Conservation (phyloP, 2,797 vertebrate genomes). For the Orientallactaga sibirica region DNA sequence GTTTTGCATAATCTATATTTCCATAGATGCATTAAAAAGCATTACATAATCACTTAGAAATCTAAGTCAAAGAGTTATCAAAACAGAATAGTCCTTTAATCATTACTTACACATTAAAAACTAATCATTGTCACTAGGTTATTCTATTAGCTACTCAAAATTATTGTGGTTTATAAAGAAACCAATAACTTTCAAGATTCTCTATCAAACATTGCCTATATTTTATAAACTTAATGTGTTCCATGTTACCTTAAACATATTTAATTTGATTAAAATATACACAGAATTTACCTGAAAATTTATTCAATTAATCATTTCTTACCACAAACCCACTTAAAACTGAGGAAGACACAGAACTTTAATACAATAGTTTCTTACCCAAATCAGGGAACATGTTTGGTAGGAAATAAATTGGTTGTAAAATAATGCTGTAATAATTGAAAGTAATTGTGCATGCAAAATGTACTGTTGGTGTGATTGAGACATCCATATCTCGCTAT, state of each 20-base stretch:
- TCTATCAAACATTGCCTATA: neutral
- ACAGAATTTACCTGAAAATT: neutral
- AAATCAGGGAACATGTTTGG: neutral
- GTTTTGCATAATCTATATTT: conserved; percentile 17
- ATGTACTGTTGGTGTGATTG: neutral
- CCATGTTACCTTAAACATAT: neutral
- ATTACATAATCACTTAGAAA: neutral
- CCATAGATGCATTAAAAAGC: neutral
- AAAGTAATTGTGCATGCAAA: neutral
- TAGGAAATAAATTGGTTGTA: neutral
- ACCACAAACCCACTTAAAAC: neutral
- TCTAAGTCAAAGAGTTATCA: conserved; percentile 16
- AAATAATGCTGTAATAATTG: neutral
- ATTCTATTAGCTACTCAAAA: neutral
- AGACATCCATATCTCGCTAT: neutral
- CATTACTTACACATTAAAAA: conserved; percentile 30
- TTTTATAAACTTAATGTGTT: neutral
- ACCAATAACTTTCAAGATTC: neutral
- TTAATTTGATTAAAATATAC: neutral
- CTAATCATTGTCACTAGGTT: neutral
- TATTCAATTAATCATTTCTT: neutral
- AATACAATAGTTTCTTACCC: conserved; percentile 4
- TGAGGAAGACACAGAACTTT: neutral
- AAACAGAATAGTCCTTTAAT: conserved; percentile 8
- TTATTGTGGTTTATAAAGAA: neutral